phyloP scores from a whole-genome alignment of 2,113 vertebrate genomes.

The Lophius piscatorius region DNA sequence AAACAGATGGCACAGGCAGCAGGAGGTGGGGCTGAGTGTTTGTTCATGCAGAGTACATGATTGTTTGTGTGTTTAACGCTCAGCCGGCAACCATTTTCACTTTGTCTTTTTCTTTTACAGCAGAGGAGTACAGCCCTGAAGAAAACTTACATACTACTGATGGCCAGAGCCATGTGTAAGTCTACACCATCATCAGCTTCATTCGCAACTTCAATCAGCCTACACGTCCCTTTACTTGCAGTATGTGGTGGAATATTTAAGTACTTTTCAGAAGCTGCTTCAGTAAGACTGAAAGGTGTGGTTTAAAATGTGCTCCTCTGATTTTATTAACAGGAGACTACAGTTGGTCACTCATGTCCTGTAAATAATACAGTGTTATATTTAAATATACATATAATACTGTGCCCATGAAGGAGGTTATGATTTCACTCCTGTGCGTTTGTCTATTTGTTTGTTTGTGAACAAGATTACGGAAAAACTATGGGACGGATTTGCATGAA shows the following conservation, averaged over 20 bases:
- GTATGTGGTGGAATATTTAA: neutral
- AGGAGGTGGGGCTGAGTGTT: constrained; percentile 79
- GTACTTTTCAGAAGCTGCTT: constrained; percentile 7
- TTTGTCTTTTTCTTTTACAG: constrained; percentile 31
- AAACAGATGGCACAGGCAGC: constrained; percentile 67
- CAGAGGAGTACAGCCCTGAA: constrained; percentile 83
- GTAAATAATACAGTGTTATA: constrained; percentile 17
- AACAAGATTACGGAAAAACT: no score
- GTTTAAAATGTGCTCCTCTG: constrained; percentile 11
- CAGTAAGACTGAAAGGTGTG: constrained; percentile 3
- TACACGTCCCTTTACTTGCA: neutral
- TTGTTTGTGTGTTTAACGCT: constrained; percentile 11
- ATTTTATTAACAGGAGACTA: constrained; percentile 13
- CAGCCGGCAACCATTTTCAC: neutral
- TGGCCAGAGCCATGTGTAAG: constrained; percentile 80
- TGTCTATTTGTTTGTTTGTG: no score
- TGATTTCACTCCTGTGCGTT: no score
- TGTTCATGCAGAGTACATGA: constrained; percentile 39
- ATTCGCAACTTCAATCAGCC: neutral
- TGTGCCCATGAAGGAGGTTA: no score
- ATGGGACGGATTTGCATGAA: no score
- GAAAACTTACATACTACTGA: constrained; percentile 75
- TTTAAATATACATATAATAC: no score
- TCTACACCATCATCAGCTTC: constrained; percentile 1
- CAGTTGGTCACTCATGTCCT: neutral